Evolutionary conservation across 2,113 vertebrate species (phyloP).

Genomic region (Poeciliopsis prolifica): DNA sequence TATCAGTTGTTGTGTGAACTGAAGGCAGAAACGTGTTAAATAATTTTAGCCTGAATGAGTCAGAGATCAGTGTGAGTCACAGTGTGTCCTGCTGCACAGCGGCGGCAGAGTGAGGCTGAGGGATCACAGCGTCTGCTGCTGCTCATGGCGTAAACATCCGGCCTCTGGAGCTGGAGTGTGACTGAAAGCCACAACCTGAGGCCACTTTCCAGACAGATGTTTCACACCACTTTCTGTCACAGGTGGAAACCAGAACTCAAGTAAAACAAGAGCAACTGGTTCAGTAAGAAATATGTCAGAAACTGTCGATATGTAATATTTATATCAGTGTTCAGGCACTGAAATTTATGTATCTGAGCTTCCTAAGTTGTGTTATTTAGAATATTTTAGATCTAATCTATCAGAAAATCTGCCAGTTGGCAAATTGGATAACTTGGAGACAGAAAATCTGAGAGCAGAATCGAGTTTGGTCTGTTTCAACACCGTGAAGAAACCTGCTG

Average conservation of each 20-base stretch:
- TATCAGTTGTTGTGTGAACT: neutral
- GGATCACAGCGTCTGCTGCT: neutral
- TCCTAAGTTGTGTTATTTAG: too few relatives aligned
- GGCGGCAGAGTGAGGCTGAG: too few relatives aligned
- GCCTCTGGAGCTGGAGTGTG: neutral
- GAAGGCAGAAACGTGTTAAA: slow-evolving; percentile 21
- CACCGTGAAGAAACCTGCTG: too few relatives aligned
- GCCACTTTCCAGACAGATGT: neutral
- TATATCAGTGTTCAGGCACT: too few relatives aligned
- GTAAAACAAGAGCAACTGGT: neutral
- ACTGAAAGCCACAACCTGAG: neutral
- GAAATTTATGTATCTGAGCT: too few relatives aligned
- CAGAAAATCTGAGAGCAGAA: too few relatives aligned
- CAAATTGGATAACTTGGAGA: too few relatives aligned
- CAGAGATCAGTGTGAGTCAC: slow-evolving; percentile 39
- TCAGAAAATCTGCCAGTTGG: too few relatives aligned
- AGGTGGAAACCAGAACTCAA: neutral
- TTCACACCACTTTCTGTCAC: neutral
- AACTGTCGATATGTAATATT: too few relatives aligned
- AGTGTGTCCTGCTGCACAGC: slow-evolving; percentile 34
- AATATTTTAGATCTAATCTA: too few relatives aligned
- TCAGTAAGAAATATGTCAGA: neutral
- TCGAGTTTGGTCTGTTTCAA: too few relatives aligned
- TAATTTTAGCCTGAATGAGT: slow-evolving; percentile 6
- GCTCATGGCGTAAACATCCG: slow-evolving; percentile 2